These are phyloP conservation scores for Nautilus pompilius DNA, from an alignment of 1,140 invertebrate genomes.

Conservation along the genomic window DNA sequence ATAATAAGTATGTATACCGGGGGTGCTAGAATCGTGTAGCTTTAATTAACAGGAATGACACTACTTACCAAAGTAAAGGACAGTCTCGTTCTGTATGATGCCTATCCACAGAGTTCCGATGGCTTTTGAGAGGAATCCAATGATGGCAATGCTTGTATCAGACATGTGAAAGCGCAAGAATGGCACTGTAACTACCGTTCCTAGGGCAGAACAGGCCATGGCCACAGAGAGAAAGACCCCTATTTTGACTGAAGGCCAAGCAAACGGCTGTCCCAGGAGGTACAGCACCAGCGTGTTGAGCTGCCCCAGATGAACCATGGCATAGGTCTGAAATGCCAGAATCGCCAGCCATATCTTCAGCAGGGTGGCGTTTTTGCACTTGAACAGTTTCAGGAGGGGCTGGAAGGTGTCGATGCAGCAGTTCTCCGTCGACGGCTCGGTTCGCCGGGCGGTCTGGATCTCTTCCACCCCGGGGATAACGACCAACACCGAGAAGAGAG, in stretches of 20 bases:
- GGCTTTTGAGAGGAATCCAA: slow-evolving; percentile 46
- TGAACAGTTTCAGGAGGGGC: slow-evolving; percentile 39
- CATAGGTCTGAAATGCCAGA: slow-evolving; percentile 45
- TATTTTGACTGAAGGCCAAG: slow-evolving; percentile 37
- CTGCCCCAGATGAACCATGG: slow-evolving; percentile 46
- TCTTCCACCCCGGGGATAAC: slow-evolving; percentile 17
- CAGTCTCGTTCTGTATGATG: slow-evolving; percentile 40
- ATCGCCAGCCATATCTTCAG: slow-evolving; percentile 45
- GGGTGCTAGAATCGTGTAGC: too few relatives aligned
- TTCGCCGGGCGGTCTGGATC: background rate
- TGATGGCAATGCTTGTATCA: slow-evolving; percentile 39
- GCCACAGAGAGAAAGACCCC: slow-evolving; percentile 42
- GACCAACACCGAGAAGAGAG: slow-evolving; percentile 36
- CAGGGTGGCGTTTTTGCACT: slow-evolving; percentile 37
- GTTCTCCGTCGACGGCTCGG: slow-evolving; percentile 25
- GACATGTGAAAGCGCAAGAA: slow-evolving; percentile 35
- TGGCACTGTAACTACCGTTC: slow-evolving; percentile 32
- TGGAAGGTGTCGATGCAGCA: slow-evolving; percentile 42
- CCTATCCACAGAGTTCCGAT: slow-evolving; percentile 48
- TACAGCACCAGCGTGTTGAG: slow-evolving; percentile 44
- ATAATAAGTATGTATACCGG: too few relatives aligned
- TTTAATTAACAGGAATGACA: background rate
- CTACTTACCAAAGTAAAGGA: slow-evolving; percentile 43
- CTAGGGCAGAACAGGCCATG: slow-evolving; percentile 43
- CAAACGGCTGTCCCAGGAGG: slow-evolving; percentile 34